Evolutionary conservation across 1,140 invertebrate species (phyloP).

Genomic region (Monochamus saltuarius): DNA sequence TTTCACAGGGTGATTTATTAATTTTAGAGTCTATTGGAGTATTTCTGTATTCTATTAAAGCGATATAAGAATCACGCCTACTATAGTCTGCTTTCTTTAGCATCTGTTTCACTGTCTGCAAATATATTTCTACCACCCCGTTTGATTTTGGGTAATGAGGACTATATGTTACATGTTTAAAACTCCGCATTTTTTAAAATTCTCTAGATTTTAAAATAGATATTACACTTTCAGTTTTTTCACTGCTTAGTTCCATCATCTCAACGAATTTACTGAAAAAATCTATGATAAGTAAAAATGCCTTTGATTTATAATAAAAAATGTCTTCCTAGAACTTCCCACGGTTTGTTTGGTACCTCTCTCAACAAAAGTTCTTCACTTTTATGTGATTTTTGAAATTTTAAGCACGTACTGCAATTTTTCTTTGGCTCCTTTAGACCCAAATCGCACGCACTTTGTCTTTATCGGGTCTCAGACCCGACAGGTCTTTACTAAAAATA

Average conservation of each 20-base stretch:
- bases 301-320: neutral
- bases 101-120: neutral
- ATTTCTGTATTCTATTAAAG: neutral
- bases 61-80: neutral
- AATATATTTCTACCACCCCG: neutral
- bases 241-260: neutral
- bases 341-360: neutral
- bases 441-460: too few relatives aligned
- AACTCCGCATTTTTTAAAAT: neutral
- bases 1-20: neutral
- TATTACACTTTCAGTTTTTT: too few relatives aligned
- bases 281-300: neutral
- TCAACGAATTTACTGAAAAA: neutral
- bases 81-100: neutral
- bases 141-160: neutral
- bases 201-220: too few relatives aligned
- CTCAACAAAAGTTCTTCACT: neutral
- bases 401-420: neutral
- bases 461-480: too few relatives aligned
- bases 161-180: conserved; percentile 13
- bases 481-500: too few relatives aligned
- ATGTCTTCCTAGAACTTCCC: neutral
- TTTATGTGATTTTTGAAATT: neutral
- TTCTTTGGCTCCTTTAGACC: neutral
- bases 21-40: neutral